phyloP scores from a whole-genome alignment of 2,113 vertebrate genomes.

The Myotis lucifugus region DNA sequence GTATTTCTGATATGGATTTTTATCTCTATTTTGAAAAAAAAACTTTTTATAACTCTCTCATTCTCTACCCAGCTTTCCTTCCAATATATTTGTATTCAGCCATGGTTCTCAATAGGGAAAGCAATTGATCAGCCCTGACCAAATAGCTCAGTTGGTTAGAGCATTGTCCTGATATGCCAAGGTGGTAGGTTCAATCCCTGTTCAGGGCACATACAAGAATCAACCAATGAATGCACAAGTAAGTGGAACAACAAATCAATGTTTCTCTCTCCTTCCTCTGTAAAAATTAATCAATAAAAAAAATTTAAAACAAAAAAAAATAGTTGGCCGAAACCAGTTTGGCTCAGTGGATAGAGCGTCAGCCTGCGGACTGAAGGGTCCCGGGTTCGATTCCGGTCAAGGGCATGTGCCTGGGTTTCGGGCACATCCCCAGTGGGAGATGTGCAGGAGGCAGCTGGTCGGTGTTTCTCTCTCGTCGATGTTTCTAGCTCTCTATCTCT shows the following conservation, averaged over 20 bases:
- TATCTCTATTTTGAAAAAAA: background rate
- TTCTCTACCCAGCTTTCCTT: background rate
- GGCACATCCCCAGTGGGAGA: no score
- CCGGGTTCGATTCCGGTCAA: no score
- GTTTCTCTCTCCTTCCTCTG: background rate
- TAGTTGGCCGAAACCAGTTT: no score
- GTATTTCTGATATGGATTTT: background rate
- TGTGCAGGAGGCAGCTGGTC: no score
- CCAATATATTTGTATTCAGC: background rate
- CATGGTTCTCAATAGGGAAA: background rate
- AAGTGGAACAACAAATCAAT: background rate
- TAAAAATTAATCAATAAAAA: background rate
- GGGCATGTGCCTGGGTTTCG: no score
- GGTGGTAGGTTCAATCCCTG: background rate
- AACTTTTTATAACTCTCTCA: background rate
- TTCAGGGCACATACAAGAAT: background rate
- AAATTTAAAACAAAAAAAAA: background rate
- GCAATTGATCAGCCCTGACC: background rate
- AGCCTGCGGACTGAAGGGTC: no score
- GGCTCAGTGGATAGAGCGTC: no score
- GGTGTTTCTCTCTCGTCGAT: no score
- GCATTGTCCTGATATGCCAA: background rate
- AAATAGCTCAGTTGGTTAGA: background rate
- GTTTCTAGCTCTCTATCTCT: no score
- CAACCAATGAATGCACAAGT: background rate